Evolutionary conservation across 1,140 invertebrate species (phyloP).

Genomic region (Achatina immaculata): DNA sequence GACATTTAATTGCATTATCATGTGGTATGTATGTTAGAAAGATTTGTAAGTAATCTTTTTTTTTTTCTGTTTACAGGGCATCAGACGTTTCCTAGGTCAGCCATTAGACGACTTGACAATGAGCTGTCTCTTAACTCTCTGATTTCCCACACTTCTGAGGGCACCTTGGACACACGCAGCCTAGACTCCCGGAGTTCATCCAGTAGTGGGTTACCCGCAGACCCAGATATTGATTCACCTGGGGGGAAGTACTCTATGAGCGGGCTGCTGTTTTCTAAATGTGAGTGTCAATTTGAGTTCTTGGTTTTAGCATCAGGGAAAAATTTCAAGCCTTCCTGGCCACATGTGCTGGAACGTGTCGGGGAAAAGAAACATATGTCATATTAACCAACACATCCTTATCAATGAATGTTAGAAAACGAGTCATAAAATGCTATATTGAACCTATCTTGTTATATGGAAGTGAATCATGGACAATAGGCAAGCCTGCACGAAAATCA

Average conservation of each 20-base stretch:
- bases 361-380: too few species aligned
- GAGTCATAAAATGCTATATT: too few species aligned
- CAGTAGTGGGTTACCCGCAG: slow-evolving; percentile 59
- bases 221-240: slow-evolving; percentile 65
- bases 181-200: slow-evolving; percentile 42
- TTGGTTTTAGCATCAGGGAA: too few species aligned
- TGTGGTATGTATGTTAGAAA: background rate
- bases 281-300: slow-evolving; percentile 48
- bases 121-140: slow-evolving; percentile 51
- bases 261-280: slow-evolving; percentile 61
- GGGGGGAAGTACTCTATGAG: slow-evolving; percentile 54
- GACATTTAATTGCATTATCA: too few species aligned
- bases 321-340: too few species aligned
- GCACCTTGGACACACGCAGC: slow-evolving; percentile 56
- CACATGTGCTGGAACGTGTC: too few species aligned
- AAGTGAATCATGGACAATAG: too few species aligned
- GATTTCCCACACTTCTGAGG: slow-evolving; percentile 61
- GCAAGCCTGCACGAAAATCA: too few species aligned
- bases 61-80: slow-evolving; percentile 8
- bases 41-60: background rate
- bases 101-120: slow-evolving; percentile 50
- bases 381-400: too few species aligned
- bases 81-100: slow-evolving; percentile 58
- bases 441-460: too few species aligned
- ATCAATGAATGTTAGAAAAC: too few species aligned